Conservation (phyloP, 1,140 invertebrate genomes). For the Halesus radiatus region DNA sequence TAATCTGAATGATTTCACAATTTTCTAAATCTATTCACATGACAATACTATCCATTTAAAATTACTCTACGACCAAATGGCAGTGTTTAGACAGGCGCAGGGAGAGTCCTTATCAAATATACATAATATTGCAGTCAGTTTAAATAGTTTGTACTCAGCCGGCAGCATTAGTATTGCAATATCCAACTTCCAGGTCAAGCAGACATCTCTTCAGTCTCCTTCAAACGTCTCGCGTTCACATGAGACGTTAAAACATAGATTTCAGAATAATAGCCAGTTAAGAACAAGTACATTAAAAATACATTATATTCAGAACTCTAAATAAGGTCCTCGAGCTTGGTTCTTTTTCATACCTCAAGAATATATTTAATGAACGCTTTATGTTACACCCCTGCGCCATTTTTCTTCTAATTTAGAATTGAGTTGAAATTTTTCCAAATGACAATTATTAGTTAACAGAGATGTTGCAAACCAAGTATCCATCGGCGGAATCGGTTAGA, state of each 20-base stretch:
- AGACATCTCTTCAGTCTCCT: too few species aligned
- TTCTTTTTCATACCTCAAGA: constrained; percentile 10
- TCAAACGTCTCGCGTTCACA: too few species aligned
- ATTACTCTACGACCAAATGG: constrained; percentile 30
- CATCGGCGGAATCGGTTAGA: neutral
- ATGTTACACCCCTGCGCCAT: constrained; percentile 2
- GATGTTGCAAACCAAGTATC: neutral
- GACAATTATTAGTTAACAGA: neutral
- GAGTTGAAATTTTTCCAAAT: constrained; percentile 6
- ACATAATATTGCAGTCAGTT: neutral
- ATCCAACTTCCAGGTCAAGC: too few species aligned
- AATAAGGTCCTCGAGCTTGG: constrained; percentile 17
- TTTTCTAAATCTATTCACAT: constrained; percentile 52
- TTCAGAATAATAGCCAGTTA: too few species aligned
- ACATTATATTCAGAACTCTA: constrained; percentile 1
- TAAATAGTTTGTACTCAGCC: too few species aligned
- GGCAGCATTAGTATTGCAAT: too few species aligned
- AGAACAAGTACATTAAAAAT: neutral
- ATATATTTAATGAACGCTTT: too few species aligned
- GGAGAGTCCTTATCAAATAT: neutral
- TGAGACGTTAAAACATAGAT: too few species aligned
- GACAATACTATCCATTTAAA: constrained; percentile 46
- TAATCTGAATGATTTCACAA: constrained; percentile 44
- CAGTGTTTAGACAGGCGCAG: constrained; percentile 31
- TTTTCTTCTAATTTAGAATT: constrained; percentile 1